phyloP scores from a whole-genome alignment of 2,888 invertebrate genomes.

The Prosapia bicincta region DNA sequence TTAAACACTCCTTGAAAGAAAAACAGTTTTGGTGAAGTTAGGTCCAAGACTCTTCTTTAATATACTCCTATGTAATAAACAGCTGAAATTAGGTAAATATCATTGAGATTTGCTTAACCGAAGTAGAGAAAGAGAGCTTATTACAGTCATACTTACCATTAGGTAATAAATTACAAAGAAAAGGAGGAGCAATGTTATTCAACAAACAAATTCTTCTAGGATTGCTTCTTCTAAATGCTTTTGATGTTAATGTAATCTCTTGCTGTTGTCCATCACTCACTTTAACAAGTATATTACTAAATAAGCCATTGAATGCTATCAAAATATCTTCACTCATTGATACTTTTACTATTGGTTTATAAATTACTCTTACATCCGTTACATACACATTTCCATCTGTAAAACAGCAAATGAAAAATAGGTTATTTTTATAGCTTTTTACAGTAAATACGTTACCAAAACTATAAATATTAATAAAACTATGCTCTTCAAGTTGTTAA shows the following conservation, averaged over 20 bases:
- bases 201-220: not conserved
- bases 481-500: too few species aligned
- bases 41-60: too few species aligned
- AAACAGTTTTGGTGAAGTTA: too few species aligned
- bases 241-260: not conserved
- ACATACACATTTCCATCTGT: not conserved
- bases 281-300: not conserved
- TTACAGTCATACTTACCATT: not conserved
- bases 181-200: not conserved
- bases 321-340: not conserved
- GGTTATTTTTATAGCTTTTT: too few species aligned
- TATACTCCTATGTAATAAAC: too few species aligned
- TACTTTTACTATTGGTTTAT: not conserved
- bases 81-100: too few species aligned
- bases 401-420: too few species aligned
- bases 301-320: not conserved
- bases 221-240: not conserved
- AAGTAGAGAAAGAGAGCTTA: too few species aligned
- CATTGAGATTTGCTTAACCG: too few species aligned
- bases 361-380: not conserved
- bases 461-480: too few species aligned
- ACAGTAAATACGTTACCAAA: too few species aligned
- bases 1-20: too few species aligned
- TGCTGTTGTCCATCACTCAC: not conserved
- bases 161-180: not conserved